Conservation (phyloP, 2,888 invertebrate genomes). For the Acanthosepion pharaonis region DNA sequence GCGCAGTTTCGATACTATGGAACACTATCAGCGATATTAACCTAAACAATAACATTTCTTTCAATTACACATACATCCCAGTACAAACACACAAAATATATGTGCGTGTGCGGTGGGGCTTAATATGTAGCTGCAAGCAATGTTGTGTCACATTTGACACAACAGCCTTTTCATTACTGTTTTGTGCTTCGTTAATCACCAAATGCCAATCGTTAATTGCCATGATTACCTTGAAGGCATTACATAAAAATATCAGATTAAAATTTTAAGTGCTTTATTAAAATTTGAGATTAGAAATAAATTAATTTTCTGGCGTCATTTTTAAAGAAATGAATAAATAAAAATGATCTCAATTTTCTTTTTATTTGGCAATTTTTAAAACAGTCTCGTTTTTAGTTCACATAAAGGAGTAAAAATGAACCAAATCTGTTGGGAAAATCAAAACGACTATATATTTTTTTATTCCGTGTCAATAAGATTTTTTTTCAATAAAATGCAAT, state of each 20-base stretch:
- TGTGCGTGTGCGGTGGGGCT: background rate
- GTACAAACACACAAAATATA: background rate
- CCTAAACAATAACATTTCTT: background rate
- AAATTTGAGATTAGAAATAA: background rate
- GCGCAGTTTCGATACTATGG: background rate
- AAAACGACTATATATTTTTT: no score
- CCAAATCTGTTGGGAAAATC: no score
- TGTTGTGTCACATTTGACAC: background rate
- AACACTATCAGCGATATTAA: background rate
- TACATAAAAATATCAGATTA: background rate
- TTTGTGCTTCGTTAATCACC: background rate
- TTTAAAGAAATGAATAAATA: background rate
- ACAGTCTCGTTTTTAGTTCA: background rate
- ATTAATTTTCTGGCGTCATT: background rate
- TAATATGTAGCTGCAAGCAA: background rate
- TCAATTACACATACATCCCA: background rate
- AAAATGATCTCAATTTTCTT: background rate
- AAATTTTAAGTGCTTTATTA: background rate
- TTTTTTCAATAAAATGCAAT: no score
- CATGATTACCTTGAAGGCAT: background rate
- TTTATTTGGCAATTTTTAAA: background rate
- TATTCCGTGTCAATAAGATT: no score
- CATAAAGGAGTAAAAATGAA: no score
- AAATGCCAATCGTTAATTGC: background rate
- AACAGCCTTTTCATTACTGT: background rate